Evolutionary conservation across 2,113 vertebrate species (phyloP), one percentile per base, ranked within the genome.

Genomic region (Pelvicachromis taeniatus): DNA sequence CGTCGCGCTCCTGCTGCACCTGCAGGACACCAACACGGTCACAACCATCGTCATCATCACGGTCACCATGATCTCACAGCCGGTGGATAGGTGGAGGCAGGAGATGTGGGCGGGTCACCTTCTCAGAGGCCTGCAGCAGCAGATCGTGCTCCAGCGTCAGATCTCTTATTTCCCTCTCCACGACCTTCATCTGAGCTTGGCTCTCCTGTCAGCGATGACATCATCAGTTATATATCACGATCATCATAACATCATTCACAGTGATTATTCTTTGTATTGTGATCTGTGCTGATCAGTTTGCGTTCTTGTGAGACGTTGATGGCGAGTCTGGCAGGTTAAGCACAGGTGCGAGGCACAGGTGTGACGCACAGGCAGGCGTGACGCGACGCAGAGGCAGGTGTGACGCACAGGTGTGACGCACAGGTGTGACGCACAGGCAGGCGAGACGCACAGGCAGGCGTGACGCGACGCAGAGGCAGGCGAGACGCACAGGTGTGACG

Each of bases 1-100:
- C 96, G 0, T 99, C 97, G 0, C 97, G 95, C 83, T 99, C 98
- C 1, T 54, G 91, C 92, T 99, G 96, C 9, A 98, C 96, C 98
- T 99, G 94, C 8, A 1, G 8, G 10, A 21, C 16, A 29, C 2
- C 40, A 5, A 70, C 40, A 54, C 35, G 17, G 0, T 16, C 35
- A 21, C 2, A 4, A 35, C 3, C 5, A 1, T 9, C 9, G 2
- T 33, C 56, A 59, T 33, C 9, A 59, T 59, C 29, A 19, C 7
- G 2, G 4, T 14, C 31, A 33, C 31, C 31, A 6, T 6, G 31
- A 70, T 4, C n/a, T 7, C 5, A 4, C n/a, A 3, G 23, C 5
- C 12, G 19, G 33, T 1, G 1, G 5, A 9, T 6, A 4, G 4
- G 29, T 7, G 68, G 26, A 26, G 23, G 19, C 2, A 2, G 16